A percentile compares a stretch with the other conserved stretches of the same genome.
Evolutionary conservation across 2,113 vertebrate species (phyloP).

Genomic region (Rhinichthys klamathensis): DNA sequence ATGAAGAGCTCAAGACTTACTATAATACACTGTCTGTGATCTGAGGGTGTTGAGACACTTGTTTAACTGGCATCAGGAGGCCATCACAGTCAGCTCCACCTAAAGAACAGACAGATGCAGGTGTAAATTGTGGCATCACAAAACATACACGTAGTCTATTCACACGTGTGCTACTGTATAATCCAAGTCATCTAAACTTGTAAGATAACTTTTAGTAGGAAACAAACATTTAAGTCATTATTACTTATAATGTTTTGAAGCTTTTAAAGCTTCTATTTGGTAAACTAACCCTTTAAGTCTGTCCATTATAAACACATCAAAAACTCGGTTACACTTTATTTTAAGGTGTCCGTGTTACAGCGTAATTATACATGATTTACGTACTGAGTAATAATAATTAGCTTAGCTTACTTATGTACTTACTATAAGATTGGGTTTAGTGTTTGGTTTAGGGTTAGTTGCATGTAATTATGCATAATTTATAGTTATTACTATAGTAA

Average conservation of each 20-base stretch:
- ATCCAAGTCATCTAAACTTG: not conserved
- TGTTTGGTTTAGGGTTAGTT: too few species aligned
- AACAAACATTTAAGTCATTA: not conserved
- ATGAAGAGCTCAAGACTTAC: slow-evolving; percentile 12
- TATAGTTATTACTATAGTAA: too few species aligned
- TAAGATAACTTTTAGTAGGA: not conserved
- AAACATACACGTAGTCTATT: not conserved
- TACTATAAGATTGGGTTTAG: too few species aligned
- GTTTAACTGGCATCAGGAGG: slow-evolving; percentile 4
- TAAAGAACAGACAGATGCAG: not conserved
- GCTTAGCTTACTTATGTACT: too few species aligned
- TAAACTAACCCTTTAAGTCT: not conserved
- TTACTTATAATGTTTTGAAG: not conserved
- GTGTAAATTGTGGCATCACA: not conserved
- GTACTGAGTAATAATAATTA: too few species aligned
- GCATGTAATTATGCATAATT: too few species aligned
- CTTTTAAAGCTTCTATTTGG: not conserved
- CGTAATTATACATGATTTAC: too few species aligned
- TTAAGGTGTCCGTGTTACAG: too few species aligned
- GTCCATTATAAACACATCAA: not conserved
- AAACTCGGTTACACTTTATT: too few species aligned
- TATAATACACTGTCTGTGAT: not conserved
- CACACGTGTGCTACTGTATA: too few species aligned
- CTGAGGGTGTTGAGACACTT: not conserved
- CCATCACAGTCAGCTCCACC: slow-evolving; percentile 17